Evolutionary conservation across 2,113 vertebrate genomes (phyloP).

Genomic region (Megalops atlanticus): DNA sequence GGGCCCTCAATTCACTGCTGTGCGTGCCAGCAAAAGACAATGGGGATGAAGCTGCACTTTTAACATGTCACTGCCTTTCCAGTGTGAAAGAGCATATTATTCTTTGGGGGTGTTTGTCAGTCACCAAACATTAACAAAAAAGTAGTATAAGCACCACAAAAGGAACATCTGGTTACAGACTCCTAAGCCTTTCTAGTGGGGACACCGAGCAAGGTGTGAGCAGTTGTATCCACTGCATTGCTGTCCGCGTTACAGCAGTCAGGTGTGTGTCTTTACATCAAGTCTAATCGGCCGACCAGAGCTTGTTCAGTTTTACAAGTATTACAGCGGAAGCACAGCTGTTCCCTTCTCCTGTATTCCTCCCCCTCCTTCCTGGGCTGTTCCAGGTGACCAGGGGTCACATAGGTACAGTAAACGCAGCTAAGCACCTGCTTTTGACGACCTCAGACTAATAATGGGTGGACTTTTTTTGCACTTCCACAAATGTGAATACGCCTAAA

Average conservation of each 20-base stretch:
- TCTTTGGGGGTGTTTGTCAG: too few relatives aligned
- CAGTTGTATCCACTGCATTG: neutral
- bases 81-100: too few relatives aligned
- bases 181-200: neutral
- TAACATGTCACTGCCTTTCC: too few relatives aligned
- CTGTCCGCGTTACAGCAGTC: neutral
- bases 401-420: neutral
- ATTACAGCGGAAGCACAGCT: constrained; percentile 8
- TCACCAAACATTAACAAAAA: neutral
- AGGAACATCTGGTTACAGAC: neutral
- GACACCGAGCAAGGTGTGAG: neutral
- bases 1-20: neutral
- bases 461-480: neutral
- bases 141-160: neutral
- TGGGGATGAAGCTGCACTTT: too few relatives aligned
- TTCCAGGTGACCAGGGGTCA: constrained; percentile 26
- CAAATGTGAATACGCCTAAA: too few relatives aligned
- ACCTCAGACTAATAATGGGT: neutral
- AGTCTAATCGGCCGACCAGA: neutral
- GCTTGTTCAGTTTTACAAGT: neutral
- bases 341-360: neutral
- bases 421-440: constrained; percentile 23
- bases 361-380: neutral
- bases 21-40: too few relatives aligned
- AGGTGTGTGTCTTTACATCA: neutral